Percentiles rank a stretch among this genome's conserved stretches.
These are phyloP conservation scores for Rissa tridactyla DNA, from an alignment of 2,113 vertebrate species.

Conservation along the genomic window DNA sequence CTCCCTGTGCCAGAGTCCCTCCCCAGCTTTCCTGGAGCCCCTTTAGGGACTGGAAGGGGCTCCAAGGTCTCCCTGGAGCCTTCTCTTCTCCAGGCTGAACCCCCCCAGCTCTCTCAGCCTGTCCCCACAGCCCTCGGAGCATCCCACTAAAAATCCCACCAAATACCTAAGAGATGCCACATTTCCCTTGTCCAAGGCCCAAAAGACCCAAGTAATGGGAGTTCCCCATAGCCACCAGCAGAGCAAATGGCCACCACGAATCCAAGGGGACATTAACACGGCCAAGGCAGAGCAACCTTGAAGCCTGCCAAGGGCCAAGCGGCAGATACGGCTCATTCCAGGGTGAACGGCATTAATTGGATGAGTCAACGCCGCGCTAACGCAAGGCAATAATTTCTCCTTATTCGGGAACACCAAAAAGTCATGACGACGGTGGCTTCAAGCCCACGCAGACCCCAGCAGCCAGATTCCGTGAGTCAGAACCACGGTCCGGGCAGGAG, in stretches of 20 bases:
- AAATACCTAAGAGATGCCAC: background rate
- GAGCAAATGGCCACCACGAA: background rate
- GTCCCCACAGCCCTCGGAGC: background rate
- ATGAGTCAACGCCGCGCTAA: background rate
- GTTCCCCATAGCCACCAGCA: no score
- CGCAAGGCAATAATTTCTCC: background rate
- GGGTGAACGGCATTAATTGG: background rate
- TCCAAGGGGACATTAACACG: fast-evolving
- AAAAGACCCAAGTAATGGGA: background rate
- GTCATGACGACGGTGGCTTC: background rate
- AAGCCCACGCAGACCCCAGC: background rate
- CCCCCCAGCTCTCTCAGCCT: background rate
- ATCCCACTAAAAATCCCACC: background rate
- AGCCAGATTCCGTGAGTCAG: background rate
- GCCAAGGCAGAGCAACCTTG: background rate
- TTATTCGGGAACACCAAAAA: background rate
- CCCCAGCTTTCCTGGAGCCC: background rate
- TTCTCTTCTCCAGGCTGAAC: background rate
- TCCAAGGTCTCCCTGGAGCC: background rate
- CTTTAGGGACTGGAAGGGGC: background rate
- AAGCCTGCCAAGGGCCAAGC: background rate
- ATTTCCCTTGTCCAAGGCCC: background rate
- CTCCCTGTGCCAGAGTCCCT: background rate
- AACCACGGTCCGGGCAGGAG: background rate
- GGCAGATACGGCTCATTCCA: background rate